These are phyloP conservation scores for Leucophenga montana DNA, from an alignment of 2,888 invertebrate species.

Conservation along the genomic window DNA sequence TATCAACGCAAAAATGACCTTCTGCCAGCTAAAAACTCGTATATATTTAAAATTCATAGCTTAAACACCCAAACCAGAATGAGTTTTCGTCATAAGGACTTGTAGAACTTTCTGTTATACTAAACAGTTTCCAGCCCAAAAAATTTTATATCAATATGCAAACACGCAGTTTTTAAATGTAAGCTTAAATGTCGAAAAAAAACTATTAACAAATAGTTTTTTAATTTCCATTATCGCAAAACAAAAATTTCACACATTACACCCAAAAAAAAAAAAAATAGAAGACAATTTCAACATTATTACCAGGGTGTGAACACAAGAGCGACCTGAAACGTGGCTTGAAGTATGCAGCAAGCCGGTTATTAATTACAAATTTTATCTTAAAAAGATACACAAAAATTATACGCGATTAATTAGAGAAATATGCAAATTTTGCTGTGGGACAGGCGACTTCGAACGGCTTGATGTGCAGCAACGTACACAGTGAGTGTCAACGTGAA, in stretches of 20 bases:
- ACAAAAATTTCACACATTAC: constrained; percentile 26
- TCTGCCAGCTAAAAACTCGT: too few species aligned
- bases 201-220: too few species aligned
- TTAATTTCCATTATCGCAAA: not conserved
- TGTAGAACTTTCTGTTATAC: too few species aligned
- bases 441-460: constrained; percentile 37
- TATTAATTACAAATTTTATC: constrained; percentile 51
- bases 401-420: constrained; percentile 68
- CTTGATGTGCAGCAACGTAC: constrained; percentile 28
- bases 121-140: too few species aligned
- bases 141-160: too few species aligned
- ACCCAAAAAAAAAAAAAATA: constrained; percentile 14
- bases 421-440: constrained; percentile 66
- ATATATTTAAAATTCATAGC: too few species aligned
- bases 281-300: not conserved
- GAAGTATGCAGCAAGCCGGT: constrained; percentile 6
- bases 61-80: too few species aligned
- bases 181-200: too few species aligned
- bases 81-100: too few species aligned
- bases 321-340: not conserved
- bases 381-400: constrained; percentile 46
- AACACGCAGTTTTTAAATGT: too few species aligned
- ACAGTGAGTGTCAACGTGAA: constrained; percentile 27
- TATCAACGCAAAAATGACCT: too few species aligned
- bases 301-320: constrained; percentile 22